Evolutionary conservation across 2,113 vertebrate genomes (phyloP).

Genomic region (Eudyptes chrysolophus): DNA sequence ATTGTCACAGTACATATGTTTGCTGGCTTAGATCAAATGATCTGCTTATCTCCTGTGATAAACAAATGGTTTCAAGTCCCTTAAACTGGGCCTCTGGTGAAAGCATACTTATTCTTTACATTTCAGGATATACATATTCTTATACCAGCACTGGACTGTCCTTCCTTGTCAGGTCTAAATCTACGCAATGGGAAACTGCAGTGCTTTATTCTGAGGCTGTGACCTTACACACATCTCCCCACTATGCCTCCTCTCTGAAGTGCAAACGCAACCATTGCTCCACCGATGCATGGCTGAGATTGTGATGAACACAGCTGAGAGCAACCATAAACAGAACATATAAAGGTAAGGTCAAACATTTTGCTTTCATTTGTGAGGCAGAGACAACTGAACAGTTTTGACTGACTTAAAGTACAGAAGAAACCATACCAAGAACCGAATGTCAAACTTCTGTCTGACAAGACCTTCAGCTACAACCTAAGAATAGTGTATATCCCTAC

Average conservation of each 20-base stretch:
- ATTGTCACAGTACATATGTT: neutral
- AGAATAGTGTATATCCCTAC: neutral
- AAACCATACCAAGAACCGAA: fast-evolving
- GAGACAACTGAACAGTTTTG: neutral
- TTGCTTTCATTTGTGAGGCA: neutral
- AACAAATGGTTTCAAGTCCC: neutral
- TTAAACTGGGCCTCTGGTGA: neutral
- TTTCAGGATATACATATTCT: neutral
- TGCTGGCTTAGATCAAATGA: neutral
- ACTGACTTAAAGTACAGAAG: neutral
- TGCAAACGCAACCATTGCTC: neutral
- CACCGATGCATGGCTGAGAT: fast-evolving
- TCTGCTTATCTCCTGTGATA: neutral
- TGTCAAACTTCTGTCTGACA: neutral
- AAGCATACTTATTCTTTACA: neutral
- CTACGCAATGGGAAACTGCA: neutral
- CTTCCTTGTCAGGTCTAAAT: neutral
- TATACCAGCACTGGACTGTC: neutral
- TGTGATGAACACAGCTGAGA: neutral
- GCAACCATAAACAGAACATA: neutral
- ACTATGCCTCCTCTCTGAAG: neutral
- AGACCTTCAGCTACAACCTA: neutral
- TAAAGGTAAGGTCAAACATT: neutral
- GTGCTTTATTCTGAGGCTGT: neutral
- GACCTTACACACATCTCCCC: neutral